Base-by-base conservation (phyloP, 2,113 vertebrate genomes). In the Osmerus eperlanus region DNA sequence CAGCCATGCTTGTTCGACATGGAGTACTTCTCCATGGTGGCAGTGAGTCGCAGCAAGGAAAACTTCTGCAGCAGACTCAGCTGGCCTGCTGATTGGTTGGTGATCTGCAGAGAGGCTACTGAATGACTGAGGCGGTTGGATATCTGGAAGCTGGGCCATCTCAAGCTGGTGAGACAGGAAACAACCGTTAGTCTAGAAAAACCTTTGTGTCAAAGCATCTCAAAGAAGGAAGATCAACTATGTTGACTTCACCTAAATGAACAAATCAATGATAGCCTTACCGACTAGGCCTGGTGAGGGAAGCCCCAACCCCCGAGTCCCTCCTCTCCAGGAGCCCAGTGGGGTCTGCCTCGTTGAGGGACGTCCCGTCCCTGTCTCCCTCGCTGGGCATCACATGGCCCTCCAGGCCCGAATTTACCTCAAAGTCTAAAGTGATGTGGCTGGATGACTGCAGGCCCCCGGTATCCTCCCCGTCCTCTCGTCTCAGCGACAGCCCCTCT, bases 1-100 rank as follows among this genome's bases (percentile, higher is more conserved):
- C 97, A 99, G 83, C 96, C 96, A 23, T 99, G 97, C 77, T 97
- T 98, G 89, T 94, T 98, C 85, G 96, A 95, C 95, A 97, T 87
- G 53, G 96, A 99, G 84, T 95, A 94, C 70, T 95, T 99, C 85
- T 99, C 97, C 97, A 99, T 98, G 89, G 96, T 95, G 82, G 97
- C 97, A 1, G 97, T 99, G 29, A 99, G 94, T 7, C 95, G 93
- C 18, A 99, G 94, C 69, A 99, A 88, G 0, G 97, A 98, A 88
- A 99, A 96, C 81, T 94, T 98, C 71, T 98, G 97, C 71, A 98
- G 88, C 68, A 99, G 91, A 77, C 94, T 97, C 80, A 99, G 93
- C 79, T 99, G 97, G 64, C 92, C 89, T 58, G 96, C 97, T 6
- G 96, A 96, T 81, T 99, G 97, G 89, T 91, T 95, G 86, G 94